Conservation (phyloP, 2,888 invertebrate species). For the Agrotis ipsilon region DNA sequence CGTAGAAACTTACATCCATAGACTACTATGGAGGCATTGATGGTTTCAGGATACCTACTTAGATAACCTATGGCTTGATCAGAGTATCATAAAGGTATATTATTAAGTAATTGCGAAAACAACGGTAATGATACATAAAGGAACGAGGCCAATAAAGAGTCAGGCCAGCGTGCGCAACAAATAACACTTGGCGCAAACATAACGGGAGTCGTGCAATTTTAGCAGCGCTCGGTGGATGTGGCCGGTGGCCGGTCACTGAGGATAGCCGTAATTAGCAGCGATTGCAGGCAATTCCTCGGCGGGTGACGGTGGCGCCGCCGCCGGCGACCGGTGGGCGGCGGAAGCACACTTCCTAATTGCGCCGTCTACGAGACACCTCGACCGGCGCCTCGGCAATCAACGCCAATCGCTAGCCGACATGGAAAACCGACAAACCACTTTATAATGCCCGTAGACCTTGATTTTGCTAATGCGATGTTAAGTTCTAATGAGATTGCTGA, state of each 20-base stretch:
- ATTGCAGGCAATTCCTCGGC: slow-evolving; percentile 86
- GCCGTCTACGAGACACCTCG: slow-evolving; percentile 87
- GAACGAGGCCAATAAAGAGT: slow-evolving; percentile 50
- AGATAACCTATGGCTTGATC: too few species aligned
- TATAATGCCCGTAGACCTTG: slow-evolving; percentile 66
- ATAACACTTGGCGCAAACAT: slow-evolving; percentile 52
- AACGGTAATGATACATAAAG: slow-evolving; percentile 44
- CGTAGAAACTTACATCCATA: background rate
- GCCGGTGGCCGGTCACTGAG: slow-evolving; percentile 67
- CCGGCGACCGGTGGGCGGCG: slow-evolving; percentile 87
- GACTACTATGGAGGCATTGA: too few species aligned
- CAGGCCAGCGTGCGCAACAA: slow-evolving; percentile 33
- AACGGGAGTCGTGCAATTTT: slow-evolving; percentile 69
- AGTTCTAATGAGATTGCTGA: slow-evolving; percentile 53
- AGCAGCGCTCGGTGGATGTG: slow-evolving; percentile 71
- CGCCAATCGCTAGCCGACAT: slow-evolving; percentile 81
- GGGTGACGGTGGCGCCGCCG: slow-evolving; percentile 87
- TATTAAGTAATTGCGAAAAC: slow-evolving; percentile 6
- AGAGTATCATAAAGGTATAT: too few species aligned
- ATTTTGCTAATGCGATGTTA: slow-evolving; percentile 60
- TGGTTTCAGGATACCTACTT: background rate
- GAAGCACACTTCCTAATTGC: slow-evolving; percentile 90
- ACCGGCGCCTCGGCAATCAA: slow-evolving; percentile 90
- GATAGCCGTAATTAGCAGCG: slow-evolving; percentile 86
- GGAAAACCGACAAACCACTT: slow-evolving; percentile 72